Base-by-base conservation (phyloP, 2,888 invertebrate species). In the Altica lythri region DNA sequence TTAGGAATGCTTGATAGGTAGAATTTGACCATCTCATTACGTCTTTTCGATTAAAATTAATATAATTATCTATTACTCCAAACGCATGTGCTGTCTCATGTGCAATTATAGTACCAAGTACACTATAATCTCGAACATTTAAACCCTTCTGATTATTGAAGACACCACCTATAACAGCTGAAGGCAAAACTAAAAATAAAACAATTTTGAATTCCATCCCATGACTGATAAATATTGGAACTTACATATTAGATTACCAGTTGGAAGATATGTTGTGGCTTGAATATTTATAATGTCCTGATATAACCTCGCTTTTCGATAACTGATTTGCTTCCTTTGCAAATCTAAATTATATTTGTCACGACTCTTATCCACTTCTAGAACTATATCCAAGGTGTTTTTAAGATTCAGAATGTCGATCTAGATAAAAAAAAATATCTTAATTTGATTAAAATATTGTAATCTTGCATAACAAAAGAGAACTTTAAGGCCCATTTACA, bases 101-200 rank as follows among this genome's bases (percentile, higher is more conserved):
- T 6, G 69, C 72, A 37, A 72, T 67, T 18, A 71, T 66, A 13
- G 63, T 64, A 3, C 72, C 73, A 17, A 72, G 30, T 4, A 65
- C 57, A 9, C 68, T 71, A 49, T 72, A 73, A 50, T 72, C 72
- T 42, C 71, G 59, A 43, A 64, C 71, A 42, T 66, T 55, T 0
- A 70, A 68, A 22, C 65, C 54, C 4, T 67, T 54, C n/a, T 46
- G 25, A 17, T 65, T 62, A 52, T 59, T 70, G 29, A 71, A 60
- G 9, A 63, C 55, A 4, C 59, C 64, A 37, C 66, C 63, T 4
- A 72, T 47, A 22, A 69, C 59, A n/a, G 69, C 67, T n/a, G 67
- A 65, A 10, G 68, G 64, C 19, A 72, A 46, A 45, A 67, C 72
- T 72, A 53, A 40, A 67, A 69, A 29, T n/a, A 19, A 30, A 40